A percentile compares a stretch with the other conserved stretches of the same genome.
phyloP scores from a whole-genome alignment of 1,140 invertebrate species.

The Drosophila littoralis region DNA sequence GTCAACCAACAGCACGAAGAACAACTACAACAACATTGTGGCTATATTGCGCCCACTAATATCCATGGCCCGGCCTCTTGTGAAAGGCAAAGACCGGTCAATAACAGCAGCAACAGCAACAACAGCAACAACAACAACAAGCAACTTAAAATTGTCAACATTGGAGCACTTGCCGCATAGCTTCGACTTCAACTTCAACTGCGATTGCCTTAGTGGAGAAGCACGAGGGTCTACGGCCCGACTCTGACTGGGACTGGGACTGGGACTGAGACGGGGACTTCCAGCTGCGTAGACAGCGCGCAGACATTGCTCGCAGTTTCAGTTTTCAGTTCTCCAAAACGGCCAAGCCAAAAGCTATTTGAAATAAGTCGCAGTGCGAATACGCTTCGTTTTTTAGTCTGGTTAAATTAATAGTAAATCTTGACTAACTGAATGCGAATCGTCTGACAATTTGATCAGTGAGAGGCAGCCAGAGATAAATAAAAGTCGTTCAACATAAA shows the following conservation, averaged over 20 bases:
- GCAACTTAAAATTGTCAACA: constrained; percentile 70
- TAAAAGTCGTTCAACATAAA: no score
- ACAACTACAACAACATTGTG: constrained; percentile 13
- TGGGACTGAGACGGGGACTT: constrained; percentile 41
- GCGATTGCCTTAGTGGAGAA: constrained; percentile 4
- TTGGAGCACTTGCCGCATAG: constrained; percentile 65
- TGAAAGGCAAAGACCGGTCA: constrained; percentile 78
- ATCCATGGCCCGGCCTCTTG: constrained; percentile 39
- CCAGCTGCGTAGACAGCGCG: constrained; percentile 74
- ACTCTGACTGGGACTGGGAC: neutral
- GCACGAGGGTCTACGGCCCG: constrained; percentile 10
- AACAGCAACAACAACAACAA: constrained; percentile 32
- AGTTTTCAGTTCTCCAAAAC: constrained; percentile 59
- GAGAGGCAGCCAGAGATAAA: no score
- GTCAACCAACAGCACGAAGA: constrained; percentile 22
- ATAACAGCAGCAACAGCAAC: constrained; percentile 28
- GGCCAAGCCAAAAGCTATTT: constrained; percentile 14
- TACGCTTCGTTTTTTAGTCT: constrained; percentile 28
- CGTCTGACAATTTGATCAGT: no score
- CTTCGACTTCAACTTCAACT: constrained; percentile 40
- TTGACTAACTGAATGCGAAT: no score
- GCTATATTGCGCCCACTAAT: constrained; percentile 59
- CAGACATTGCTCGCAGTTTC: constrained; percentile 58
- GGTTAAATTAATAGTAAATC: no score
- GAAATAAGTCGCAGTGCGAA: constrained; percentile 8